Base-by-base conservation (phyloP, 2,888 invertebrate genomes). In the Netelia virgata region DNA sequence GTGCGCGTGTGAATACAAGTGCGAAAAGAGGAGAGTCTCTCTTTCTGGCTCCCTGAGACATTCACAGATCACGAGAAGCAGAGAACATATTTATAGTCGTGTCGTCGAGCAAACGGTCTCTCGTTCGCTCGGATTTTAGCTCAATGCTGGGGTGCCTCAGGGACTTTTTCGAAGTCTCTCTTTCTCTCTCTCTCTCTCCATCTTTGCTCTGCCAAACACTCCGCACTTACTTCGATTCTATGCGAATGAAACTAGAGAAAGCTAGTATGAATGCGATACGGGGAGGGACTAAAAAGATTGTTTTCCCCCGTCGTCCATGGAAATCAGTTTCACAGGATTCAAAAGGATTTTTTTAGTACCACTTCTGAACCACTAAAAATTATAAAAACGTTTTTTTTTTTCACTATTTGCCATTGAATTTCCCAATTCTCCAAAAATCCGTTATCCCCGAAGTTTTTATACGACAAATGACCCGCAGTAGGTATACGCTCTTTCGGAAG, bases 11-110 rank as follows among this genome's bases (percentile, higher is more conserved):
- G 50, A 74, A 20, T 74, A 59, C 77, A 74, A 84, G 82, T 84
- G 77, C 82, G 70, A 72, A 78, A 64, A 74, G 72, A 79, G 72
- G 64, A 28, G 36, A 75, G 70, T 66, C 23, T 16, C 73, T 73
- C 84, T 50, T 11, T 70, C 63, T 79, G 41, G 72, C 41, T 59
- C 72, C 55, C 18, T 66, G 55, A 55, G 36, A 79, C 66, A 50
- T 85, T 76, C 73, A 82, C 84, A 87, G 87, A 86, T 83, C 74
- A 70, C 77, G 84, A 77, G 86, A 84, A 81, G 73, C 87, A 57
- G 80, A 78, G 83, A 83, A 88, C 87, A 88, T 91, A 91, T 91
- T 91, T 91, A 91, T 91, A 91, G 91, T 88, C 86, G 82, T 85
- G 89, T 90, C 88, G 90, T 89, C 88, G 90, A 85, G 90, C 87